Evolutionary conservation across 2,888 invertebrate species (phyloP).

Genomic region (Bombyx huttoni): DNA sequence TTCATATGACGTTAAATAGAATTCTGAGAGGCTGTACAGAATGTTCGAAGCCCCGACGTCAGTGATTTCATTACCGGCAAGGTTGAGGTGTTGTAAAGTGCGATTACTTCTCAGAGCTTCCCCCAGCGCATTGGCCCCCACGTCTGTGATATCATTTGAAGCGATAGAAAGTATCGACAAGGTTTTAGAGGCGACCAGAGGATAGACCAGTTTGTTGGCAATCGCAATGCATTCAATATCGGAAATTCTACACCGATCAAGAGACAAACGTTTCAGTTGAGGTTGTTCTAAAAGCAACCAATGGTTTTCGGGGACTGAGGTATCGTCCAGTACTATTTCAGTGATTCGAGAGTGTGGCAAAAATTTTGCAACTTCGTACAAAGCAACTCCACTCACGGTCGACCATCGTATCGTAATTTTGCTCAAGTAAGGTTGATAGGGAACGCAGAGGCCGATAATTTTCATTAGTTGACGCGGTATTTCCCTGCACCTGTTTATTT

Average conservation of each 20-base stretch:
- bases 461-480: slow-evolving; percentile 17
- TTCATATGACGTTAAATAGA: slow-evolving; percentile 15
- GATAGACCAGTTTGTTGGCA: slow-evolving; percentile 12
- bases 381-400: slow-evolving; percentile 7
- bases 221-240: slow-evolving; percentile 14
- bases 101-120: slow-evolving; percentile 19
- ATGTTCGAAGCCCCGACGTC: slow-evolving; percentile 15
- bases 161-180: slow-evolving; percentile 11
- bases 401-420: slow-evolving; percentile 12
- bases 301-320: slow-evolving; percentile 14
- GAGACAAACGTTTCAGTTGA: slow-evolving; percentile 13
- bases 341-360: slow-evolving; percentile 12
- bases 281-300: slow-evolving; percentile 11
- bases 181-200: slow-evolving; percentile 10
- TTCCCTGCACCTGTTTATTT: slow-evolving; percentile 5
- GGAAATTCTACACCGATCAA: slow-evolving; percentile 17
- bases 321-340: slow-evolving; percentile 22
- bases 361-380: slow-evolving; percentile 15
- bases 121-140: slow-evolving; percentile 15
- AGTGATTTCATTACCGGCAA: slow-evolving; percentile 18
- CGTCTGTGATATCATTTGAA: slow-evolving; percentile 15
- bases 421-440: slow-evolving; percentile 12
- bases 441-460: slow-evolving; percentile 16
- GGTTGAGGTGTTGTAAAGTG: slow-evolving; percentile 17
- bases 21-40: slow-evolving; percentile 12